Conservation (phyloP, 2,888 invertebrate genomes). For the Campoletis raptor region DNA sequence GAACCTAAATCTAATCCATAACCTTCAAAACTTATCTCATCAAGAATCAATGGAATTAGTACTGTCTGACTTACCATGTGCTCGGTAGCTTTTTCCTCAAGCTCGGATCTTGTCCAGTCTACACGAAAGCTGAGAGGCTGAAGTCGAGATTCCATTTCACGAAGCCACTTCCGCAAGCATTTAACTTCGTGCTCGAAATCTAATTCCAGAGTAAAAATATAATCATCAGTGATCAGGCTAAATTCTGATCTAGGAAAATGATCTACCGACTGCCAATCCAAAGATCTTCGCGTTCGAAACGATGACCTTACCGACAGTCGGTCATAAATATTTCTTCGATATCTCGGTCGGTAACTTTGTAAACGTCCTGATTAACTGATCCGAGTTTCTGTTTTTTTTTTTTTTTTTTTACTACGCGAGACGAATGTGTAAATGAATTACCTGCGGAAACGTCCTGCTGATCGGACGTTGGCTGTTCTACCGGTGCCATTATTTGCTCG, state of each 20-base stretch:
- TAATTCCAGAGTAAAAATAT: constrained; percentile 77
- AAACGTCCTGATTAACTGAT: not conserved
- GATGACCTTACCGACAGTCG: constrained; percentile 20
- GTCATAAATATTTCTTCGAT: constrained; percentile 37
- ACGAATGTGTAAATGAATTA: constrained; percentile 69
- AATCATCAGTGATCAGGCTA: not conserved
- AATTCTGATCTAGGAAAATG: not conserved
- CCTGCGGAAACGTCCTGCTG: constrained; percentile 83
- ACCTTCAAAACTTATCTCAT: not conserved
- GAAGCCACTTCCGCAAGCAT: constrained; percentile 93
- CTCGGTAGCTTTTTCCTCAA: constrained; percentile 91
- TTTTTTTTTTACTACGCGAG: constrained; percentile 11
- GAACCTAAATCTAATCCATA: not conserved
- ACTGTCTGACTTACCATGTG: constrained; percentile 91
- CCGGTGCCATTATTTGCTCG: constrained; percentile 89
- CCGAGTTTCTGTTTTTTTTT: too few species aligned
- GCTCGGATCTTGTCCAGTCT: constrained; percentile 90
- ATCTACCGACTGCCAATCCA: constrained; percentile 1
- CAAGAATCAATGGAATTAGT: not conserved
- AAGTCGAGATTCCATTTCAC: constrained; percentile 93
- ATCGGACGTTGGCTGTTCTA: constrained; percentile 84
- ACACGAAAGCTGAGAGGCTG: constrained; percentile 90
- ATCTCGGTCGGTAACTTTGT: constrained; percentile 49
- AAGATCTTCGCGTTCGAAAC: not conserved
- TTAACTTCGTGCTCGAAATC: constrained; percentile 92